Conservation (phyloP, 1,140 invertebrate genomes). For the Drosophila sucinea region DNA sequence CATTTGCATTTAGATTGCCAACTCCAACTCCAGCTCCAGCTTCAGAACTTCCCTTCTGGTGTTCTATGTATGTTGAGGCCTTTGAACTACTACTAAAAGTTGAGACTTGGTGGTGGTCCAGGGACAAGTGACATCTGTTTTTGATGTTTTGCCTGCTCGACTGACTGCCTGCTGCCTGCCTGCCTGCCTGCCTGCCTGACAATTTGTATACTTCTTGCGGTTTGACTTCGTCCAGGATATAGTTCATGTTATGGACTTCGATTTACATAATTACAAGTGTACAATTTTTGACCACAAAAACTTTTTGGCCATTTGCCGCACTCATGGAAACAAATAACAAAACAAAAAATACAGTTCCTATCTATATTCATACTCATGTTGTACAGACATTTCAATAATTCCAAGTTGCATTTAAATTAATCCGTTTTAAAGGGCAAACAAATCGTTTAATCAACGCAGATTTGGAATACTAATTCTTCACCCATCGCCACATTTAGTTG, state of each 20-base stretch:
- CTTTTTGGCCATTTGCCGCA: neutral
- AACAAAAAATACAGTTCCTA: neutral
- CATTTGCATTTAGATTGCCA: slow-evolving; percentile 80
- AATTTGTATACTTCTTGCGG: slow-evolving; percentile 63
- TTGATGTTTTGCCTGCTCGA: slow-evolving; percentile 51
- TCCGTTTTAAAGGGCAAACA: no score
- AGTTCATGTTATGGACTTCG: slow-evolving; percentile 59
- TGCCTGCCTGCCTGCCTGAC: slow-evolving; percentile 53
- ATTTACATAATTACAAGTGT: slow-evolving; percentile 71
- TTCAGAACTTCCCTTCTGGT: neutral
- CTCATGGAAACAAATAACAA: neutral
- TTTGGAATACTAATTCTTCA: no score
- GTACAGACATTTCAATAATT: no score
- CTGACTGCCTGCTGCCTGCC: slow-evolving; percentile 48
- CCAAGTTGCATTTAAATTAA: no score
- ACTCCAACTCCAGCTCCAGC: slow-evolving; percentile 2
- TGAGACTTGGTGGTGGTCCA: slow-evolving; percentile 12
- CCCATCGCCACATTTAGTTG: no score
- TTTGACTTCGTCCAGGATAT: slow-evolving; percentile 14
- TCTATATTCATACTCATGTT: no score
- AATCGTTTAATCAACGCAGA: no score
- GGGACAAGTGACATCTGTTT: slow-evolving; percentile 61
- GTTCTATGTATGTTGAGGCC: slow-evolving; percentile 37
- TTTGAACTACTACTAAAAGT: slow-evolving; percentile 39
- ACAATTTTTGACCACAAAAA: slow-evolving; percentile 34